Evolutionary conservation across 1,140 invertebrate genomes (phyloP).

Genomic region (Dicyema japonicum): DNA sequence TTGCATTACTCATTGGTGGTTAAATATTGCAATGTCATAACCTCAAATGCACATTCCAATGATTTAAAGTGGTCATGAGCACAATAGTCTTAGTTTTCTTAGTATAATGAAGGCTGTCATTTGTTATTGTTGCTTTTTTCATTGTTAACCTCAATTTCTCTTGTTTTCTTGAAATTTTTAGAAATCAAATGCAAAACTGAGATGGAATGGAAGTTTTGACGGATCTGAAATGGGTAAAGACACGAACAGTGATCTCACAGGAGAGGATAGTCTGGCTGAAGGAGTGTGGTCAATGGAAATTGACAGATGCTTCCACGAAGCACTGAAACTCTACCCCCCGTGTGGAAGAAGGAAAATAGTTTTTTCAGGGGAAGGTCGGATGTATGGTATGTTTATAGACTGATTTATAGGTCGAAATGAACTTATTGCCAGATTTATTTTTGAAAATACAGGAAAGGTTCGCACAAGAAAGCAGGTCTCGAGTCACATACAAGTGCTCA

Average conservation of each 20-base stretch:
- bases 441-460: constrained; percentile 85
- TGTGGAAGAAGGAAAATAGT: constrained; percentile 96
- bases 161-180: too few relatives aligned
- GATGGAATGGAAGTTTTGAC: too few relatives aligned
- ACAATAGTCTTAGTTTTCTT: too few relatives aligned
- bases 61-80: too few relatives aligned
- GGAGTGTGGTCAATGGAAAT: constrained; percentile 98
- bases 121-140: too few relatives aligned
- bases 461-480: constrained; percentile 94
- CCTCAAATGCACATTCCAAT: too few relatives aligned
- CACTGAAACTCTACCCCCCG: constrained; percentile 89
- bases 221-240: background rate
- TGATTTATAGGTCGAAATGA: constrained; percentile 68
- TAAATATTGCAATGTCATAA: too few relatives aligned
- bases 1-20: too few relatives aligned
- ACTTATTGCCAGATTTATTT: constrained; percentile 91
- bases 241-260: constrained; percentile 1
- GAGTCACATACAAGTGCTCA: constrained; percentile 91
- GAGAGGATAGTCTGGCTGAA: constrained; percentile 40
- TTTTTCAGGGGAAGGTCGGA: constrained; percentile 95
- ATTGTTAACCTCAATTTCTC: too few relatives aligned
- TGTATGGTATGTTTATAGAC: constrained; percentile 62
- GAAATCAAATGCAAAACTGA: too few relatives aligned
- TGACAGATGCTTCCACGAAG: constrained; percentile 97
- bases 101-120: too few relatives aligned